phyloP scores from a whole-genome alignment of 2,888 invertebrate species.

The Megamerina dolium region DNA sequence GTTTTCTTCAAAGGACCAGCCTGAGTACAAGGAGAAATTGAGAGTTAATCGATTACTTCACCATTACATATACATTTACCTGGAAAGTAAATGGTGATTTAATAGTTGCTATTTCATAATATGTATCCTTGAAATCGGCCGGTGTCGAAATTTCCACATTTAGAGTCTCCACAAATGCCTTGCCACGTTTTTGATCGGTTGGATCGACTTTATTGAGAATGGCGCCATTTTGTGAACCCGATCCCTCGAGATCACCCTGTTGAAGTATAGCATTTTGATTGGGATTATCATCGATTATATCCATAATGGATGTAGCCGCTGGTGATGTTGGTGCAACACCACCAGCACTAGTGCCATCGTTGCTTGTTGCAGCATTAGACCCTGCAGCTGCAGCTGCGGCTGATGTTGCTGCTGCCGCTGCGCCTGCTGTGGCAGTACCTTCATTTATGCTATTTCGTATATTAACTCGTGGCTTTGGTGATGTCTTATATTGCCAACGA shows the following conservation, averaged over 20 bases:
- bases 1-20: constrained; percentile 83
- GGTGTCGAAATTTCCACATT: constrained; percentile 86
- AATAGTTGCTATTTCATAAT: constrained; percentile 85
- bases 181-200: constrained; percentile 31
- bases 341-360: no score
- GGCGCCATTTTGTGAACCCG: constrained; percentile 58
- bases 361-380: constrained; percentile 50
- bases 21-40: no score
- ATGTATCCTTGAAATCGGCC: constrained; percentile 75
- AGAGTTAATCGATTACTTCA: neutral
- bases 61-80: constrained; percentile 55
- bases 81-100: constrained; percentile 86
- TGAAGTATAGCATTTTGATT: constrained; percentile 27
- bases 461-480: constrained; percentile 77
- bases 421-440: constrained; percentile 7
- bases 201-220: constrained; percentile 52
- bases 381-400: neutral
- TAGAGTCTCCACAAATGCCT: constrained; percentile 67
- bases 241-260: constrained; percentile 61
- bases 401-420: constrained; percentile 26
- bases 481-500: constrained; percentile 87
- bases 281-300: constrained; percentile 51
- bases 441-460: constrained; percentile 55
- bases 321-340: constrained; percentile 6
- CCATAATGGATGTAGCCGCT: constrained; percentile 43